These are phyloP conservation scores for Standfussiana lucernea DNA, from an alignment of 2,888 invertebrate species.

Conservation along the genomic window DNA sequence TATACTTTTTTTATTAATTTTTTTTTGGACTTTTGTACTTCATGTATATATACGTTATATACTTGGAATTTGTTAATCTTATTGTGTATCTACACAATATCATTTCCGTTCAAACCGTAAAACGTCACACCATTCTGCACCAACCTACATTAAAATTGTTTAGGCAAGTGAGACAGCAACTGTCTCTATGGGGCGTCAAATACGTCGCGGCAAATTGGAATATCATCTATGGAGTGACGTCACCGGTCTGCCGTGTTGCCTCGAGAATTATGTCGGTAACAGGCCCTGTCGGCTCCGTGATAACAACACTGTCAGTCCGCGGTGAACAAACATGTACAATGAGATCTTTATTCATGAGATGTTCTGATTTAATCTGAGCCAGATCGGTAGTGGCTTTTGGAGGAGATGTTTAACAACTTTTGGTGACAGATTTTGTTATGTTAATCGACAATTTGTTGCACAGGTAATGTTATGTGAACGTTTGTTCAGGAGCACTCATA, in stretches of 20 bases:
- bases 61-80: background rate
- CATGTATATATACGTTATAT: too few relatives aligned
- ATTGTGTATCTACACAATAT: background rate
- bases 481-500: background rate
- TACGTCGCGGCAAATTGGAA: conserved; percentile 61
- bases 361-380: conserved; percentile 63
- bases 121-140: conserved; percentile 19
- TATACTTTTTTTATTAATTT: too few relatives aligned
- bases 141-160: conserved; percentile 33
- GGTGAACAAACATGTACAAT: conserved; percentile 70
- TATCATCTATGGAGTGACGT: conserved; percentile 68
- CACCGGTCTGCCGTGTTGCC: conserved; percentile 63
- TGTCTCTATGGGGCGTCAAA: conserved; percentile 55
- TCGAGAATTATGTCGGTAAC: conserved; percentile 69
- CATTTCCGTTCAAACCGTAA: background rate
- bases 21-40: too few relatives aligned
- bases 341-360: conserved; percentile 76
- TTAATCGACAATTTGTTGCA: background rate
- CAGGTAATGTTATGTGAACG: background rate
- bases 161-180: conserved; percentile 35
- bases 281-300: conserved; percentile 69
- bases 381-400: conserved; percentile 25
- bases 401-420: conserved; percentile 1
- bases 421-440: background rate
- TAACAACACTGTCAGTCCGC: conserved; percentile 70